A percentile compares a stretch with the other conserved stretches of the same genome.
Evolutionary conservation across 2,113 vertebrate genomes (phyloP).

Genomic region (Progne subis): DNA sequence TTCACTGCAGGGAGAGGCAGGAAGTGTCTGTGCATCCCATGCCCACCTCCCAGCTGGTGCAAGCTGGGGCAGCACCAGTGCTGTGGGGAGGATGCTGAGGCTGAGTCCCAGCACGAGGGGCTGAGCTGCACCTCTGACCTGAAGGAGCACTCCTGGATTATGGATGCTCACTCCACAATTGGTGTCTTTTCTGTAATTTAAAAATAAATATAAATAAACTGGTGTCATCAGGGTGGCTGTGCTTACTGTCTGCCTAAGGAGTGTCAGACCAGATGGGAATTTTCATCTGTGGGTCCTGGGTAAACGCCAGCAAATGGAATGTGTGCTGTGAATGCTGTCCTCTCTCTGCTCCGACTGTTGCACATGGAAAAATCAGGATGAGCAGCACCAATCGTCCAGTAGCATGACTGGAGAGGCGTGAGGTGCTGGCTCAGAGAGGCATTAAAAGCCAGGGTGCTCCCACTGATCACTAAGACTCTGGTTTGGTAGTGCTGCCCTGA

Average conservation of each 20-base stretch:
- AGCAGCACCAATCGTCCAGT: fast-evolving
- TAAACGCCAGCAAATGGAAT: not conserved
- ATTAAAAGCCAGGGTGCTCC: not conserved
- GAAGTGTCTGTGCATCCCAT: not conserved
- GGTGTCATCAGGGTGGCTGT: not conserved
- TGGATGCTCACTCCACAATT: not conserved
- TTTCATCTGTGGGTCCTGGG: not conserved
- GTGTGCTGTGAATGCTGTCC: not conserved
- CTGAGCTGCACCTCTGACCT: not conserved
- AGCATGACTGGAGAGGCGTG: not conserved
- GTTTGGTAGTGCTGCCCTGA: not conserved
- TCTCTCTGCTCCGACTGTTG: not conserved
- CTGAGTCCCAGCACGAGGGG: fast-evolving
- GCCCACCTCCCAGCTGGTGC: not conserved
- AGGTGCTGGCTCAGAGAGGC: not conserved
- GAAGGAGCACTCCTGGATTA: not conserved
- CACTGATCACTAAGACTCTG: not conserved
- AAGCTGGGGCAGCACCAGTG: fast-evolving
- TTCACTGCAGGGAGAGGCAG: not conserved
- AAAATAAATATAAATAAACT: not conserved
- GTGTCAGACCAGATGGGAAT: not conserved
- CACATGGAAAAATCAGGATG: not conserved
- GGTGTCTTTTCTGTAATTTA: not conserved
- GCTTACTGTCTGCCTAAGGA: not conserved
- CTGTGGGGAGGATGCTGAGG: not conserved